Percentiles rank a stretch among this genome's conserved stretches.
These are phyloP conservation scores for Karalla daura DNA, from an alignment of 2,797 vertebrate species.

Conservation along the genomic window DNA sequence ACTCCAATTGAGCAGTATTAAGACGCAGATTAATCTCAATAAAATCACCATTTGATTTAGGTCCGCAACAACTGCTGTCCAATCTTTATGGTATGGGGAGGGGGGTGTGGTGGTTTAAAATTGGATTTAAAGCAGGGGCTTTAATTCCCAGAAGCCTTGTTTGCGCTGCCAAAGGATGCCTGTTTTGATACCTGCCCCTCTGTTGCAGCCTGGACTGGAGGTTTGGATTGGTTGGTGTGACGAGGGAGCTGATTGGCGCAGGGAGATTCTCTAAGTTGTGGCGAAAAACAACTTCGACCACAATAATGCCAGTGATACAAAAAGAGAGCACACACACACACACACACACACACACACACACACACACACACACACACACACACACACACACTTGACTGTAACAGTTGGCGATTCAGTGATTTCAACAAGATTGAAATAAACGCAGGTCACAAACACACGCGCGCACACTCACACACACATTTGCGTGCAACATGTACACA, in stretches of 20 bases:
- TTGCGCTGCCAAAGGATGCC: conserved; percentile 67
- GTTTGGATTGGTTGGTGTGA: conserved; percentile 67
- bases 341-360: conserved; percentile 29
- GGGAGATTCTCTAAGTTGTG: conserved; percentile 32
- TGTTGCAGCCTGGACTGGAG: conserved; percentile 46
- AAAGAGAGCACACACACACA: neutral
- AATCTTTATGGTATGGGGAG: conserved; percentile 64
- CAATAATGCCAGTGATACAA: conserved; percentile 47
- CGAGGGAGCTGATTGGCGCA: conserved; percentile 64
- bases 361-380: conserved; percentile 14
- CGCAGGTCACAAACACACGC: conserved; percentile 19
- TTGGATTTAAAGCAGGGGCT: conserved; percentile 70
- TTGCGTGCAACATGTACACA: neutral
- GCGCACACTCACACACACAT: conserved; percentile 7
- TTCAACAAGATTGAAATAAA: conserved; percentile 70
- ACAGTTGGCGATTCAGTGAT: conserved; percentile 72
- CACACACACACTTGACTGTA: conserved; percentile 62
- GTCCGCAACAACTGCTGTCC: conserved; percentile 45
- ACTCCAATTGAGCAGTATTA: conserved; percentile 47
- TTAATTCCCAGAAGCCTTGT: conserved; percentile 71
- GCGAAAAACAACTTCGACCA: conserved; percentile 76
- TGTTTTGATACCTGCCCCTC: conserved; percentile 69
- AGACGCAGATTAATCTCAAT: conserved; percentile 58
- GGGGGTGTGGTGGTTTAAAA: too few relatives aligned
- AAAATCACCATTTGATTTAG: conserved; percentile 64